Base-by-base conservation (phyloP, 2,888 invertebrate genomes). In the Eupeodes latifasciatus region DNA sequence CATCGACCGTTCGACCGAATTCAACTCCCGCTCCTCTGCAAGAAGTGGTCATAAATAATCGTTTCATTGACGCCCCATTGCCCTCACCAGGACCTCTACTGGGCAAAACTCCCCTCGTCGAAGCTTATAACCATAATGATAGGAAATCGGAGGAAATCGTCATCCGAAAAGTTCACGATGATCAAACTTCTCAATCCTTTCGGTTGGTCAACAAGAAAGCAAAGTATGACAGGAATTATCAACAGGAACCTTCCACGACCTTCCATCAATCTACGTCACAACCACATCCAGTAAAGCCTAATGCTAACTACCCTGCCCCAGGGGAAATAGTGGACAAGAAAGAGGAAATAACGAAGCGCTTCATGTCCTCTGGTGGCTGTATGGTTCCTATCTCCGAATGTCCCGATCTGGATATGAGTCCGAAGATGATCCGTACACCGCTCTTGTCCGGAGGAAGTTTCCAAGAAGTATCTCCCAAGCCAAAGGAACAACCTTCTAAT, bases 391-490 rank as follows among this genome's bases (percentile, higher is more conserved):
- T 96, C 1, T 95, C 95, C 2, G 93, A 93, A 81, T 93, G 93
- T 83, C 92, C 95, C 6, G 96, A 96, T 40, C 94, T 95, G 89
- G 95, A 96, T 92, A 95, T 95, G 16, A 95, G 96, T 85, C 96
- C 95, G 79, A 95, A 97, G 88, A 96, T 98, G 86, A 96, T 98
- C 27, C 96, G 97, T 91, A 97, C 97, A 1, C 96, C 97, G 1
- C 94, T 98, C 79, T 96, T 97, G 91, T 97, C 97, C 0, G 98
- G 98, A 44, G 97, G 97, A 16, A 97, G 97, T n/a, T 95, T 95
- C 72, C 96, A 96, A 91, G 95, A 94, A 81, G 91, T 93, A 19
- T 91, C 92, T 64, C 92, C 90, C 44, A 93, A 89, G 79, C 86
- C 76, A 82, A 90, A 90, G 47, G 92, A 91, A n/a, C 89, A 92